phyloP scores from a whole-genome alignment of 2,888 invertebrate species.

The Cylloceria caligata region DNA sequence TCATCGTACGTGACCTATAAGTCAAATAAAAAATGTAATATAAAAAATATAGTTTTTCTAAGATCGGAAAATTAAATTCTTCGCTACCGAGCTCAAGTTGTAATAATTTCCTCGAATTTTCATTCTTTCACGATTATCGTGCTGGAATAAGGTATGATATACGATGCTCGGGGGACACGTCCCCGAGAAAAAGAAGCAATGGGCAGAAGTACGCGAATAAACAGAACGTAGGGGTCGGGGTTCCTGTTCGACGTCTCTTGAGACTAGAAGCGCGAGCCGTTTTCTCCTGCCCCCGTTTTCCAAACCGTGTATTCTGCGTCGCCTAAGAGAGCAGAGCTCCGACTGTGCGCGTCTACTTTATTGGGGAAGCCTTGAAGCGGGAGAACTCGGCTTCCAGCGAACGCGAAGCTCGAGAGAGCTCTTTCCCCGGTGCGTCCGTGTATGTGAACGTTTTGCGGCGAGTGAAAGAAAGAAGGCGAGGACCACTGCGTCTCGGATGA shows the following conservation, averaged over 20 bases:
- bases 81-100: neutral
- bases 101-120: slow-evolving; percentile 29
- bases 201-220: slow-evolving; percentile 41
- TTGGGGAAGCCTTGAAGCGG: slow-evolving; percentile 27
- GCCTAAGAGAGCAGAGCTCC: slow-evolving; percentile 1
- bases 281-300: neutral
- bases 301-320: slow-evolving; percentile 1
- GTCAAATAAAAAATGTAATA: neutral
- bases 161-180: slow-evolving; percentile 36
- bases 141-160: slow-evolving; percentile 29
- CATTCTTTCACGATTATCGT: slow-evolving; percentile 28
- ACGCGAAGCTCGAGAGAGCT: slow-evolving; percentile 25
- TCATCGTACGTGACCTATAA: neutral
- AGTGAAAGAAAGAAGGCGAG: slow-evolving; percentile 10
- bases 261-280: slow-evolving; percentile 40
- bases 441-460: slow-evolving; percentile 2
- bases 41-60: neutral
- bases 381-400: slow-evolving; percentile 5
- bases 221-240: slow-evolving; percentile 37
- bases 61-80: slow-evolving; percentile 5
- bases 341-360: slow-evolving; percentile 8
- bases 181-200: slow-evolving; percentile 14
- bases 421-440: too few relatives aligned
- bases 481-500: slow-evolving; percentile 32
- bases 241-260: slow-evolving; percentile 43